Base-by-base conservation (phyloP, 2,113 vertebrate genomes). In the Hyperoodon ampullatus region DNA sequence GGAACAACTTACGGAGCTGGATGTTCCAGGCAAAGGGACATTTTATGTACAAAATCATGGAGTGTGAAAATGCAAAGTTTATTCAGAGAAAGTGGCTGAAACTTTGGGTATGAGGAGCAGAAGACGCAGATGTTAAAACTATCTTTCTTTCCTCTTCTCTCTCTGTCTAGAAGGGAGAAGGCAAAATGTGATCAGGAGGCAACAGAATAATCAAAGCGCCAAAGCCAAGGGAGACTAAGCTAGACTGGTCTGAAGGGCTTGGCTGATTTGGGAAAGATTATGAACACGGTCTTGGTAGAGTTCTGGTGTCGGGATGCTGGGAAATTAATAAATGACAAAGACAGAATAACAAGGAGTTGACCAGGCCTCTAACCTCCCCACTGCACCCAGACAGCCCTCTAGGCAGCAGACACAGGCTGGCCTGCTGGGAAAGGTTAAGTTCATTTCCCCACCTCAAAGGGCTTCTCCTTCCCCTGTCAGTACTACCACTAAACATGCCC, bases 31-130 rank as follows among this genome's bases (percentile, higher is more conserved):
- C 82, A 86, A 88, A 94, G 70, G 82, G 53, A 70, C 84, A 96
- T 21, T 55, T 61, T 78, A 65, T 4, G 11, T 91, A 72, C 50
- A 82, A 71, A 96, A 91, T 84, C 61, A 81, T 4, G 39, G 86
- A 85, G 47, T 95, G 85, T 16, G 68, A 96, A 92, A 60, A 81
- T 15, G 19, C 61, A 35, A 74, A 50, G 47, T 94, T 94, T 96
- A 93, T 75, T 92, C 47, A 88, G 93, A 97, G 88, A 93, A 90
- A 66, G 78, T 74, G 39, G 44, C 70, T 86, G 77, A 72, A 81
- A 61, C 66, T 93, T 72, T 94, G 89, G 39, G 30, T 33, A 47
- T 58, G 35, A 55, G 87, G 74, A 93, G 16, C 70, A 95, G 28
- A 88, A 84, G n/a, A 61, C 35, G 24, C 44, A 94, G 87, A n/a